Conservation (phyloP, 2,888 invertebrate genomes). For the Clostera curtula region DNA sequence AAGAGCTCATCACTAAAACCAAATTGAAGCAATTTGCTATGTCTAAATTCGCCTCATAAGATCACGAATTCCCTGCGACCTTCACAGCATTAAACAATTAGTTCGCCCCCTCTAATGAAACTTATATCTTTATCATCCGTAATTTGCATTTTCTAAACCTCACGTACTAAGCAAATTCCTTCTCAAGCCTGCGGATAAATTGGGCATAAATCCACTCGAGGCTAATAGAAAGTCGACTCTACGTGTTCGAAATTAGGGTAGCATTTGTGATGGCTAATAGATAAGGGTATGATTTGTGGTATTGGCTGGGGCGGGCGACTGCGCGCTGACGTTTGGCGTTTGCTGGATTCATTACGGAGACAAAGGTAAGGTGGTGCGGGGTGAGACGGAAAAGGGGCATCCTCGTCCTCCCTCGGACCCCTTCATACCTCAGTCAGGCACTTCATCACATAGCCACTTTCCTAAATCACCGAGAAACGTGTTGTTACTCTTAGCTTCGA, state of each 20-base stretch:
- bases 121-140: slow-evolving; percentile 42
- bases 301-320: slow-evolving; percentile 44
- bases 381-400: slow-evolving; percentile 30
- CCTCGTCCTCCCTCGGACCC: slow-evolving; percentile 18
- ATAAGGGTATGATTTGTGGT: slow-evolving; percentile 51
- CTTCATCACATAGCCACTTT: slow-evolving; percentile 52
- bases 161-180: slow-evolving; percentile 53
- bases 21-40: no score
- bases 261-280: slow-evolving; percentile 38
- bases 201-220: slow-evolving; percentile 15
- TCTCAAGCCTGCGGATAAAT: slow-evolving; percentile 3
- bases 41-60: no score
- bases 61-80: slow-evolving; percentile 19
- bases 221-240: slow-evolving; percentile 16
- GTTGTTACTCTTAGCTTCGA: slow-evolving; percentile 43
- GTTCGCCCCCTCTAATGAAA: slow-evolving; percentile 32
- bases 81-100: slow-evolving; percentile 35
- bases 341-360: slow-evolving; percentile 73
- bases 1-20: no score
- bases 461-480: slow-evolving; percentile 66
- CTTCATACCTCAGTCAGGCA: slow-evolving; percentile 12
- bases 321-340: slow-evolving; percentile 67
- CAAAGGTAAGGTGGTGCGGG: slow-evolving; percentile 44
- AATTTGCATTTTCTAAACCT: slow-evolving; percentile 63
- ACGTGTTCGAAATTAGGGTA: slow-evolving; percentile 26